Conservation (phyloP, 1,140 invertebrate species). For the Calosoma granatense region DNA sequence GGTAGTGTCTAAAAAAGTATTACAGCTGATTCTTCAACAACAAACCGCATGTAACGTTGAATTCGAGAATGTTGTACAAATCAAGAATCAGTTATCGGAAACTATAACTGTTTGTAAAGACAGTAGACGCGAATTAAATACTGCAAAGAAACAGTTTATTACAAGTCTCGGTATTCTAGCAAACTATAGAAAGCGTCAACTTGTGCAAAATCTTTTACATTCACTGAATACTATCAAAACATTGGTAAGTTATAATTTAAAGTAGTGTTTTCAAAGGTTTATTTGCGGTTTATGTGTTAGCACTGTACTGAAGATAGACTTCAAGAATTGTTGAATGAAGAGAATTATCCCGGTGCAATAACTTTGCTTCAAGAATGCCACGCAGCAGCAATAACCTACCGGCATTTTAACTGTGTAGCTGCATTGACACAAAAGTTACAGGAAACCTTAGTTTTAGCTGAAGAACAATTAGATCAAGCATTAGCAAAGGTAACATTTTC, state of each 20-base stretch:
- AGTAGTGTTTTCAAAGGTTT: background rate
- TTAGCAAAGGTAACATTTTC: slow-evolving; percentile 55
- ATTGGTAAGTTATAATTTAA: slow-evolving; percentile 43
- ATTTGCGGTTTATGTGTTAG: slow-evolving; percentile 32
- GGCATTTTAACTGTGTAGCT: slow-evolving; percentile 77
- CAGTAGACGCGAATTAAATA: slow-evolving; percentile 57
- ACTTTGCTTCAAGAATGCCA: slow-evolving; percentile 79
- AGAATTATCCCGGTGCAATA: slow-evolving; percentile 84
- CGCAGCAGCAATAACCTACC: slow-evolving; percentile 67
- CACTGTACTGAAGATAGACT: slow-evolving; percentile 75
- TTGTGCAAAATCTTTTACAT: slow-evolving; percentile 63
- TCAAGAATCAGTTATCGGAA: slow-evolving; percentile 61
- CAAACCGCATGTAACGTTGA: slow-evolving; percentile 74
- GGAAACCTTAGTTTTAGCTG: slow-evolving; percentile 83
- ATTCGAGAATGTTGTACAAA: slow-evolving; percentile 67
- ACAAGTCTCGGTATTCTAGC: slow-evolving; percentile 78
- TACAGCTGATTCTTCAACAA: slow-evolving; percentile 84
- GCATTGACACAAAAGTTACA: slow-evolving; percentile 79
- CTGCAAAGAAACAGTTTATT: slow-evolving; percentile 71
- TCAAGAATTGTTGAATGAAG: slow-evolving; percentile 67
- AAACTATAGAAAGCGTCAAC: slow-evolving; percentile 76
- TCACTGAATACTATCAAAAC: slow-evolving; percentile 74
- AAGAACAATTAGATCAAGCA: slow-evolving; percentile 83
- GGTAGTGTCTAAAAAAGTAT: slow-evolving; percentile 83
- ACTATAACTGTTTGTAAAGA: slow-evolving; percentile 59